These are phyloP conservation scores for Nothocercus julius DNA, from an alignment of 2,113 vertebrate species.

Conservation along the genomic window DNA sequence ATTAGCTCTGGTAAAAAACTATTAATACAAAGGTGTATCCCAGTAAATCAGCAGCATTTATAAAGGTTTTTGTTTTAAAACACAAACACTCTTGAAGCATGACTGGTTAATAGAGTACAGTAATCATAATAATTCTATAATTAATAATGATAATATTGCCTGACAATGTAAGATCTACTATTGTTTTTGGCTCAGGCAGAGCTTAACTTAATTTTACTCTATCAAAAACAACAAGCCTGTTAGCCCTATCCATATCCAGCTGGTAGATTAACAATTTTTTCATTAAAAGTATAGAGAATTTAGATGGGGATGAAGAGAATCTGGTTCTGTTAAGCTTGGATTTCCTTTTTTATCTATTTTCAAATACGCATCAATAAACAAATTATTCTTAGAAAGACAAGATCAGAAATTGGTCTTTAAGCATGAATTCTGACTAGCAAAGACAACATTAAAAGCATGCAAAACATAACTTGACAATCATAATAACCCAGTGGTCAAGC, in stretches of 20 bases:
- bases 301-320: not conserved
- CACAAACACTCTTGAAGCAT: not conserved
- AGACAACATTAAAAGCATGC: not conserved
- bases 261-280: not conserved
- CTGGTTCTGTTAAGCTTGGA: not conserved
- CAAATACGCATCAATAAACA: not conserved
- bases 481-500: not conserved
- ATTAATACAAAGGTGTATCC: constrained; percentile 34
- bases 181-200: not conserved
- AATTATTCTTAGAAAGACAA: not conserved
- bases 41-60: constrained; percentile 19
- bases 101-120: not conserved
- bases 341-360: not conserved
- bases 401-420: not conserved
- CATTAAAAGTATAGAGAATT: not conserved
- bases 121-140: not conserved
- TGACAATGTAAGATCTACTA: not conserved
- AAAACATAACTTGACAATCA: not conserved
- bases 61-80: constrained; percentile 27
- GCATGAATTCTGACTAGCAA: not conserved
- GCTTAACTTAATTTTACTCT: constrained; percentile 6
- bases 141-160: not conserved
- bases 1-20: constrained; percentile 45
- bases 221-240: not conserved
- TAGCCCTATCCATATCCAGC: not conserved